These are phyloP conservation scores for Helostoma temminkii DNA, from an alignment of 2,797 vertebrate genomes.

Conservation along the genomic window DNA sequence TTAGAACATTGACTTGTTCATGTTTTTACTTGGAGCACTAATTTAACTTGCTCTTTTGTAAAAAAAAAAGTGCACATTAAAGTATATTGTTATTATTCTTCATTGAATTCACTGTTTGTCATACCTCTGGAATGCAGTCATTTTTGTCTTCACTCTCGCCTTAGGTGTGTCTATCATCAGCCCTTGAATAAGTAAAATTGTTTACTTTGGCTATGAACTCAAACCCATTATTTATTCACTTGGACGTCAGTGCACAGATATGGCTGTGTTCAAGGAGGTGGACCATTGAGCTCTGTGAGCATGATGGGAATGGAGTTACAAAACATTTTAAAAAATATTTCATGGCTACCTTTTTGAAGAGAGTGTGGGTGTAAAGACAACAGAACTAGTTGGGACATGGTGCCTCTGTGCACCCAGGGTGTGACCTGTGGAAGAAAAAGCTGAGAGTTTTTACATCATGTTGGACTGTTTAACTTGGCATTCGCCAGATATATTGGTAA, in stretches of 20 bases:
- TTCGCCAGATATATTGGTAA: slow-evolving; percentile 25
- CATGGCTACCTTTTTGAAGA: slow-evolving; percentile 54
- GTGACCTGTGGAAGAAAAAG: slow-evolving; percentile 64
- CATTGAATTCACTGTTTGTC: slow-evolving; percentile 46
- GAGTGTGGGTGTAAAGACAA: slow-evolving; percentile 72
- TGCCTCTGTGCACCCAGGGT: slow-evolving; percentile 71
- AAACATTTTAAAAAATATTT: slow-evolving; percentile 53
- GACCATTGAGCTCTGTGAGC: slow-evolving; percentile 4
- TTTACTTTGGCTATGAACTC: slow-evolving; percentile 53
- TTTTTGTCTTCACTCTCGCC: slow-evolving; percentile 43
- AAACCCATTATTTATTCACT: slow-evolving; percentile 50
- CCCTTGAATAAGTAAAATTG: slow-evolving; percentile 45
- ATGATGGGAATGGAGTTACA: slow-evolving; percentile 50
- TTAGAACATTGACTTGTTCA: not conserved
- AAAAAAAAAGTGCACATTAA: not conserved
- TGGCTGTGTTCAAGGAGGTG: slow-evolving; percentile 13
- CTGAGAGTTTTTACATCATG: slow-evolving; percentile 64
- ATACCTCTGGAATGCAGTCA: slow-evolving; percentile 41
- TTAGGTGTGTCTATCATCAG: slow-evolving; percentile 59
- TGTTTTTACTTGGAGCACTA: not conserved
- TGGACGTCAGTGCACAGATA: slow-evolving; percentile 22
- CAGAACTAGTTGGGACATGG: slow-evolving; percentile 79
- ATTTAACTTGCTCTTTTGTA: slow-evolving; percentile 29
- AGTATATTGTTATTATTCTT: slow-evolving; percentile 12
- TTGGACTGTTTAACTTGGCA: slow-evolving; percentile 75